phyloP scores from a whole-genome alignment of 2,888 invertebrate genomes.

The Adelognathus sp. region DNA sequence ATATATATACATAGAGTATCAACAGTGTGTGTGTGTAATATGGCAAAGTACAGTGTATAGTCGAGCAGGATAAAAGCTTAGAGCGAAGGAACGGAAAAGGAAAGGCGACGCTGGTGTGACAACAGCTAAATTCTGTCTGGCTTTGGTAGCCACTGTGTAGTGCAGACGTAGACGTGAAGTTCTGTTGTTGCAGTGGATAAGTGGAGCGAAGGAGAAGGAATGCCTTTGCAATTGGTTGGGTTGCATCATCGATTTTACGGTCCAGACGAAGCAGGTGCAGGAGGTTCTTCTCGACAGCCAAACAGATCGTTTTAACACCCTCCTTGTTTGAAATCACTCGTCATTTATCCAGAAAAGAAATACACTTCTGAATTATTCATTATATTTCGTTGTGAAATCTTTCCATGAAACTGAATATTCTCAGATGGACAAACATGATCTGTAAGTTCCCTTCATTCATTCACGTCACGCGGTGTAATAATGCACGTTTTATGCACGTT shows the following conservation, averaged over 20 bases:
- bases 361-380: too few species aligned
- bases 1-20: slow-evolving; percentile 66
- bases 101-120: slow-evolving; percentile 29
- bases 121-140: slow-evolving; percentile 40
- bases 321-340: too few species aligned
- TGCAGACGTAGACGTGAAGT: not conserved
- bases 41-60: slow-evolving; percentile 19
- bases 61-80: slow-evolving; percentile 34
- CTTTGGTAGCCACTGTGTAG: slow-evolving; percentile 17
- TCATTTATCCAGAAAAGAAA: too few species aligned
- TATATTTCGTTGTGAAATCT: too few species aligned
- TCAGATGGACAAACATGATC: too few species aligned
- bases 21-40: slow-evolving; percentile 10
- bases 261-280: too few species aligned
- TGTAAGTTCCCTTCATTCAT: too few species aligned
- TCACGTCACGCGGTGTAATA: too few species aligned
- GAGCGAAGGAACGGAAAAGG: slow-evolving; percentile 37
- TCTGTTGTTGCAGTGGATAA: not conserved
- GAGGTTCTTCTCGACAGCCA: not conserved
- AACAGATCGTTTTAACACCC: too few species aligned
- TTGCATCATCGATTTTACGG: slow-evolving; percentile 11
- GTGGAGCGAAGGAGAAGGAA: not conserved
- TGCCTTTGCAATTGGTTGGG: slow-evolving; percentile 33
- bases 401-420: too few species aligned
- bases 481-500: too few species aligned